phyloP scores from a whole-genome alignment of 2,888 invertebrate genomes.

The Poecilobothrus nobilitatus region DNA sequence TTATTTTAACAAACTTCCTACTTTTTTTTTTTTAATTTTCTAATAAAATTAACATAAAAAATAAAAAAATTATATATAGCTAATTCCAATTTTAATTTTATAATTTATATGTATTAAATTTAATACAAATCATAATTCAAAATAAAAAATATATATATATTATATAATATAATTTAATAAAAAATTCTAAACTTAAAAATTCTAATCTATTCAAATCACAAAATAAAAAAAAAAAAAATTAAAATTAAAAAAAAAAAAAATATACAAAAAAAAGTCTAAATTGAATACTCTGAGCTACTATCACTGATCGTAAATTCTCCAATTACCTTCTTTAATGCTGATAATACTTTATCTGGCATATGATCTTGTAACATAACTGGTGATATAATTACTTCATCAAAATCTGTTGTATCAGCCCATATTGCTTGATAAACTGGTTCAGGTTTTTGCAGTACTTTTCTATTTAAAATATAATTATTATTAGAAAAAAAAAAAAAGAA shows the following conservation, averaged over 20 bases:
- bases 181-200: no score
- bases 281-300: constrained; percentile 6
- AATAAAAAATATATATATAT: neutral
- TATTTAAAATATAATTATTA: constrained; percentile 39
- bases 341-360: constrained; percentile 79
- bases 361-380: constrained; percentile 87
- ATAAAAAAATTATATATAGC: no score
- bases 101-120: no score
- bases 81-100: no score
- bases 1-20: no score
- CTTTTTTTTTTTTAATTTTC: no score
- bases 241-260: neutral
- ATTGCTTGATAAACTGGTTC: constrained; percentile 81
- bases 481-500: constrained; percentile 16
- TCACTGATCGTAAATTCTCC: constrained; percentile 9
- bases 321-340: constrained; percentile 75
- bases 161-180: neutral
- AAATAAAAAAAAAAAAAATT: neutral
- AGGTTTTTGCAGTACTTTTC: constrained; percentile 58
- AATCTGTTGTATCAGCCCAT: constrained; percentile 76
- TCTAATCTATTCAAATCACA: neutral
- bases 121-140: neutral
- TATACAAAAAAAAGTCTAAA: neutral
- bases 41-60: no score
- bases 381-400: constrained; percentile 79